Conservation (phyloP, 1,140 invertebrate species). For the Homarus americanus region DNA sequence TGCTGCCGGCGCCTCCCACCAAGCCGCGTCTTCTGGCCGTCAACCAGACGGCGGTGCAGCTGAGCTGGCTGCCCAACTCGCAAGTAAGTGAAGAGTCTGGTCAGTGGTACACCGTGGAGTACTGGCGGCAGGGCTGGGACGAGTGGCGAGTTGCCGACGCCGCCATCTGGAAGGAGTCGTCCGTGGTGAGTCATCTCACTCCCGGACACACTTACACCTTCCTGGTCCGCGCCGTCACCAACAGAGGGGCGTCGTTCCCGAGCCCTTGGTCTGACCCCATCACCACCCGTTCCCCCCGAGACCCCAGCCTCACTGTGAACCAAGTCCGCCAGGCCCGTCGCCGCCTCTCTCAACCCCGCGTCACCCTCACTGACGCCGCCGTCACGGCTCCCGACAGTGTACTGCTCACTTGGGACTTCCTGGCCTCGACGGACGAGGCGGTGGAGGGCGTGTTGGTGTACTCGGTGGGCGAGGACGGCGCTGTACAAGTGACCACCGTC, state of each 20-base stretch:
- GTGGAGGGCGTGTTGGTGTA: slow-evolving; percentile 53
- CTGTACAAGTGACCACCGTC: slow-evolving; percentile 44
- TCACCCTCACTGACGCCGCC: slow-evolving; percentile 22
- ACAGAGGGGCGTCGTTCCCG: slow-evolving; percentile 41
- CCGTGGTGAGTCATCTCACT: slow-evolving; percentile 44
- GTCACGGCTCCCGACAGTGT: slow-evolving; percentile 38
- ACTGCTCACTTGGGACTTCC: slow-evolving; percentile 40
- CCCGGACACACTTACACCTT: slow-evolving; percentile 65
- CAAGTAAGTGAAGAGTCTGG: slow-evolving; percentile 8
- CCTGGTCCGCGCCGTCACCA: slow-evolving; percentile 52
- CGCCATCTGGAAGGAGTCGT: slow-evolving; percentile 41
- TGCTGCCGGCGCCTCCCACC: slow-evolving; percentile 43
- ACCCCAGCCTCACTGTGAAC: slow-evolving; percentile 33
- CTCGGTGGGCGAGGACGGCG: slow-evolving; percentile 1
- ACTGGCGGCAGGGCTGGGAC: slow-evolving; percentile 48
- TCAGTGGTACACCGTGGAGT: slow-evolving; percentile 54
- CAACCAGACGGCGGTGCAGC: slow-evolving; percentile 33
- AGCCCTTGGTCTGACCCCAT: slow-evolving; percentile 53
- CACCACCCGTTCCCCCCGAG: slow-evolving; percentile 20
- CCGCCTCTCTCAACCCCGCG: slow-evolving; percentile 15
- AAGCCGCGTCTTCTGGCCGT: slow-evolving; percentile 30
- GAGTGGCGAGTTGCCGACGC: slow-evolving; percentile 50
- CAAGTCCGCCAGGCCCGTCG: slow-evolving; percentile 39
- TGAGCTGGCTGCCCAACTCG: slow-evolving; percentile 56
- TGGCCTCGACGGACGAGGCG: slow-evolving; percentile 4